These are phyloP conservation scores for Xyrauchen texanus DNA, from an alignment of 2,113 vertebrate species.

Conservation along the genomic window DNA sequence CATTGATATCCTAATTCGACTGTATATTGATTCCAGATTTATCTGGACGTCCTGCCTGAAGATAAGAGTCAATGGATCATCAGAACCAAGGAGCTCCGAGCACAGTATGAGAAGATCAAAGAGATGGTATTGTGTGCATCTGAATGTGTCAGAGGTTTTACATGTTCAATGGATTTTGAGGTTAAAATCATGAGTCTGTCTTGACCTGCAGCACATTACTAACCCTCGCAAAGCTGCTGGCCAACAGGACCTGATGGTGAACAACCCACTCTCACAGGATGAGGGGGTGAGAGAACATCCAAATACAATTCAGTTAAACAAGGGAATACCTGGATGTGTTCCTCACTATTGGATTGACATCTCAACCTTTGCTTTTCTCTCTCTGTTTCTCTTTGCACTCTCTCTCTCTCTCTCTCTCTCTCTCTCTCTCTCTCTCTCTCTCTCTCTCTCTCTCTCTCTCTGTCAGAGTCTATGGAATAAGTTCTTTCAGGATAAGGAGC, in stretches of 20 bases:
- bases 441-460: constrained; percentile 1
- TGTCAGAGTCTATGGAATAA: constrained; percentile 96
- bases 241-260: constrained; percentile 95
- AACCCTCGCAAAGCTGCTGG: constrained; percentile 94
- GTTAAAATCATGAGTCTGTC: neutral
- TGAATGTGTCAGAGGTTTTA: neutral
- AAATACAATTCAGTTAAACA: neutral
- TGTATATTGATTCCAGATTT: constrained; percentile 76
- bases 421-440: no score
- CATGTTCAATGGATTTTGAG: neutral
- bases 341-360: neutral
- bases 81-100: constrained; percentile 85
- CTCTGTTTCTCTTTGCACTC: no score
- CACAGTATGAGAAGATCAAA: constrained; percentile 91
- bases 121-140: constrained; percentile 80
- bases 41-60: constrained; percentile 92
- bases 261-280: constrained; percentile 96
- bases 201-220: constrained; percentile 85
- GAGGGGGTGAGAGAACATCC: constrained; percentile 85
- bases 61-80: constrained; percentile 94
- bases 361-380: no score
- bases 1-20: no score
- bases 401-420: constrained; percentile 6
- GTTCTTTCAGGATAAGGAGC: constrained; percentile 99
- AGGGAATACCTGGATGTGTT: neutral